Conservation (phyloP, 2,113 vertebrate genomes). For the rat (Rattus norvegicus) region GRCr8 NC_086020.1:167807001-167807500, state of each 20-base stretch:
- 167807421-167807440: not conserved
- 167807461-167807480: not conserved
- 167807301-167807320: not conserved
- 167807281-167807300: not conserved
- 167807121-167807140: rapidly evolving
- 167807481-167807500: not conserved
- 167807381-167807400: not conserved
- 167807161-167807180: no score
- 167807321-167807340: not conserved
- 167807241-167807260: not conserved
- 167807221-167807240: not conserved
- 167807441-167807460: not conserved
- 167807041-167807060: not conserved
- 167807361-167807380: not conserved
- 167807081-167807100: no score
- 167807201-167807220: no score
- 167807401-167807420: rapidly evolving
- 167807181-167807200: not conserved
- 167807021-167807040: not conserved
- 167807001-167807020: not conserved
- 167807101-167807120: not conserved
- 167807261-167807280: not conserved
- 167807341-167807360: not conserved
- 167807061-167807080: not conserved
- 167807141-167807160: no score